Percentiles rank a stretch among this genome's conserved stretches.
These are phyloP conservation scores for Coluber constrictor DNA, from an alignment of 2,797 vertebrate species.

Conservation along the genomic window DNA sequence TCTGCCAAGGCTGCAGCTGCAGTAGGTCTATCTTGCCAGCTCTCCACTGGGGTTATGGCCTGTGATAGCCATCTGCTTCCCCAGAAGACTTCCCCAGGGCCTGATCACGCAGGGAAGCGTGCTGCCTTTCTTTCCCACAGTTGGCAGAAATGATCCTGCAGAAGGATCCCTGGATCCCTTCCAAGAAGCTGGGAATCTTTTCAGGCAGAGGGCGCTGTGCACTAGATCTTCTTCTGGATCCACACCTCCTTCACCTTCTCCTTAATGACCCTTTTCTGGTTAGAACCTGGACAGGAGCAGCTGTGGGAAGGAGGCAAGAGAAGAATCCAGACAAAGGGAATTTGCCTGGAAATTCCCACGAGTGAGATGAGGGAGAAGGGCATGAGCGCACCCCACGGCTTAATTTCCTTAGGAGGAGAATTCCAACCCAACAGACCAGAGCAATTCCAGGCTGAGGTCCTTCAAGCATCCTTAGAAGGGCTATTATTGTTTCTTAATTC, in stretches of 20 bases:
- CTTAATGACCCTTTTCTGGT: background rate
- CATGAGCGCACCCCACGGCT: fast-evolving
- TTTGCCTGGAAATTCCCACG: background rate
- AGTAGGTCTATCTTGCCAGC: background rate
- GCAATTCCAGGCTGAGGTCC: background rate
- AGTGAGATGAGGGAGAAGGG: fast-evolving
- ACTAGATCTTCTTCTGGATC: background rate
- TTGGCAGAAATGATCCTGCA: background rate
- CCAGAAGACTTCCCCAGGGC: background rate
- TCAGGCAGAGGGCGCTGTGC: background rate
- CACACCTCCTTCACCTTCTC: background rate
- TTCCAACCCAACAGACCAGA: background rate
- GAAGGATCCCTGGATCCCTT: background rate
- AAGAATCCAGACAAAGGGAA: background rate
- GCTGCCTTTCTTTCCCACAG: background rate
- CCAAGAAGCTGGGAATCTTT: background rate
- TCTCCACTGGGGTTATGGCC: background rate
- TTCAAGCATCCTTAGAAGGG: background rate
- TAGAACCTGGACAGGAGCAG: background rate
- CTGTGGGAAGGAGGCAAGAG: background rate
- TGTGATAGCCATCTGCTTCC: background rate
- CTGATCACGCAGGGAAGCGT: background rate
- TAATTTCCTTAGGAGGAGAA: background rate
- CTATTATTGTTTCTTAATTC: background rate
- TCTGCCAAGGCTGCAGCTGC: background rate